These are phyloP conservation scores for Andrena marginata DNA, from an alignment of 2,888 invertebrate genomes.

Conservation along the genomic window DNA sequence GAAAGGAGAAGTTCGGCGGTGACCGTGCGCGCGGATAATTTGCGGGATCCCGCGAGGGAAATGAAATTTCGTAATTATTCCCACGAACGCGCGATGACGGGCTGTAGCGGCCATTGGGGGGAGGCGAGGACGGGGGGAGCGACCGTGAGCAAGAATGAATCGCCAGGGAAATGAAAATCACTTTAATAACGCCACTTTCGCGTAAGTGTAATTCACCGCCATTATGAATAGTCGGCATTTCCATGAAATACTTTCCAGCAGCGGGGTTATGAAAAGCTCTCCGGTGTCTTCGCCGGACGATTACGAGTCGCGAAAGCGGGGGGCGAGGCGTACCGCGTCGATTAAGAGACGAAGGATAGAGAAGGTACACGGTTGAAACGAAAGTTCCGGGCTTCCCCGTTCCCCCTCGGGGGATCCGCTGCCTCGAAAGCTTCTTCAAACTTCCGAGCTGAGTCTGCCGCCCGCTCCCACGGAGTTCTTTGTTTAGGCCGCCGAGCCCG, in stretches of 20 bases:
- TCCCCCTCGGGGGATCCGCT: not conserved
- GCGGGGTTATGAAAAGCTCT: constrained; percentile 25
- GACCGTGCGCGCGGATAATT: constrained; percentile 35
- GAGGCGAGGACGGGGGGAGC: not conserved
- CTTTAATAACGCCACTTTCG: constrained; percentile 48
- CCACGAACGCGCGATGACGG: not conserved
- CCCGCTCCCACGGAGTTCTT: not conserved
- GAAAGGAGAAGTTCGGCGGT: not conserved
- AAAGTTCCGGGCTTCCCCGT: not conserved
- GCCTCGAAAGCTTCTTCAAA: not conserved
- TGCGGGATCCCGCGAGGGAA: constrained; percentile 31
- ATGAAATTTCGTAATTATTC: constrained; percentile 49
- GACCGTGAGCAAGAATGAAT: constrained; percentile 37
- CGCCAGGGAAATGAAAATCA: constrained; percentile 43
- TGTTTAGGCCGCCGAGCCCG: not conserved
- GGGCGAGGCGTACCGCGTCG: not conserved
- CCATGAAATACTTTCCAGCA: constrained; percentile 7
- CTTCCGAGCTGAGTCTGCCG: not conserved
- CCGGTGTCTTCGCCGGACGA: not conserved
- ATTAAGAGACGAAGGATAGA: not conserved
- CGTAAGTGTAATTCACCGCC: not conserved
- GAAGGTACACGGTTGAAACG: not conserved
- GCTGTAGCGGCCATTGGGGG: not conserved
- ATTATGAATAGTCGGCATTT: constrained; percentile 18
- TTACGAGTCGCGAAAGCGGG: constrained; percentile 11